phyloP scores from a whole-genome alignment of 2,888 invertebrate genomes.

The Amorpha juglandis region DNA sequence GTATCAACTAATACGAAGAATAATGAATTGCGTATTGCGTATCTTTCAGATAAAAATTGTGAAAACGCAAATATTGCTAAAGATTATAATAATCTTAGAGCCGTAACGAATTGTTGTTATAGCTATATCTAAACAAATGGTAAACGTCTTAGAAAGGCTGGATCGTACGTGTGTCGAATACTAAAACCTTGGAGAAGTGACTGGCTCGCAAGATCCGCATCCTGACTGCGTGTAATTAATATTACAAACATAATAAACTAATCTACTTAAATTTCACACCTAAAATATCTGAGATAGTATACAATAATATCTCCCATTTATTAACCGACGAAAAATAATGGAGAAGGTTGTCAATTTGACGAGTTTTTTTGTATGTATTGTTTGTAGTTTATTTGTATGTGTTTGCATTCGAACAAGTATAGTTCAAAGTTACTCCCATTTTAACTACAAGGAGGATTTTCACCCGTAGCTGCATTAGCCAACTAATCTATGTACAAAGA shows the following conservation, averaged over 20 bases:
- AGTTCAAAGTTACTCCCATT: no score
- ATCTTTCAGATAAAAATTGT: background rate
- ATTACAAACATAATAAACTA: slow-evolving; percentile 1
- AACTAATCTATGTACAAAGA: no score
- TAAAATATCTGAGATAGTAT: background rate
- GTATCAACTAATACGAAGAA: no score
- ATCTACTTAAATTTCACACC: slow-evolving; percentile 20
- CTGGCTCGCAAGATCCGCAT: slow-evolving; percentile 69
- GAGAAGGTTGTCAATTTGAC: no score
- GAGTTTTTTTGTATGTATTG: no score
- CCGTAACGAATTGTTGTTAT: slow-evolving; percentile 38
- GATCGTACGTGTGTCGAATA: slow-evolving; percentile 62
- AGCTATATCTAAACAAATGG: slow-evolving; percentile 42
- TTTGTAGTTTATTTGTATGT: no score
- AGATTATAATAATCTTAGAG: slow-evolving; percentile 36
- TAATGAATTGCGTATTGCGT: no score
- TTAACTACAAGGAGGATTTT: no score
- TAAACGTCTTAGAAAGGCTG: slow-evolving; percentile 66
- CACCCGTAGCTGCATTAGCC: no score
- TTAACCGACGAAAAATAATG: no score
- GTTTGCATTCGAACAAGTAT: no score
- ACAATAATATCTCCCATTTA: background rate
- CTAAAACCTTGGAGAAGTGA: slow-evolving; percentile 73
- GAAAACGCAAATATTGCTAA: background rate
- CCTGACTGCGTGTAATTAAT: slow-evolving; percentile 48